These are phyloP conservation scores for Oncorhynchus mykiss DNA, from an alignment of 2,113 vertebrate genomes.

Conservation along the genomic window DNA sequence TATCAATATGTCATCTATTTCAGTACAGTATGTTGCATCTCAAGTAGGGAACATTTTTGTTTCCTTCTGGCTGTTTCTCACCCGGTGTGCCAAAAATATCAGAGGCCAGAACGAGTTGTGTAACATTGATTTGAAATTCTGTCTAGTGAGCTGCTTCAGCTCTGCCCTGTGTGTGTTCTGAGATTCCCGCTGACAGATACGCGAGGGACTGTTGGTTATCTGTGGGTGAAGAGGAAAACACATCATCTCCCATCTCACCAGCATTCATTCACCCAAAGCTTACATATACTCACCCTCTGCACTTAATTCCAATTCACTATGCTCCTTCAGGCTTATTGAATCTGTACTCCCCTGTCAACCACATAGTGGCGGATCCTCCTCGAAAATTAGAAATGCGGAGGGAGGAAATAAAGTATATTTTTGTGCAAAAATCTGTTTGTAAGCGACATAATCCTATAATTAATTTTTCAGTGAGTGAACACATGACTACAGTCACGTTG, in stretches of 20 bases:
- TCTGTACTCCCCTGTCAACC: too few relatives aligned
- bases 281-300: too few relatives aligned
- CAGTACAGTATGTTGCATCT: constrained; percentile 9
- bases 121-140: constrained; percentile 68
- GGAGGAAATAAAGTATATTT: neutral
- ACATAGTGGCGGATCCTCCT: neutral
- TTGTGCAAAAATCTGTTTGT: neutral
- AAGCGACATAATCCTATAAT: constrained; percentile 2
- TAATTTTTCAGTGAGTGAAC: too few relatives aligned
- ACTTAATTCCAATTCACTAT: too few relatives aligned
- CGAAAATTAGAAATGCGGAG: neutral
- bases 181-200: constrained; percentile 36
- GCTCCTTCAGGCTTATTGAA: too few relatives aligned
- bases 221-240: constrained; percentile 5
- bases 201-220: constrained; percentile 4
- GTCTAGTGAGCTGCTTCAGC: constrained; percentile 48
- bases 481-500: too few relatives aligned
- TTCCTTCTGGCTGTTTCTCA: constrained; percentile 45
- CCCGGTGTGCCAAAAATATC: constrained; percentile 54
- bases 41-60: too few relatives aligned
- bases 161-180: constrained; percentile 32
- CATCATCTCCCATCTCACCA: too few relatives aligned
- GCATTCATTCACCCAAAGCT: neutral
- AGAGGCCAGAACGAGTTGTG: constrained; percentile 58
- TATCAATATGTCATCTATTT: neutral